These are phyloP conservation scores for Acanthococcus lagerstroemiae DNA, from an alignment of 2,888 invertebrate genomes.

Conservation along the genomic window DNA sequence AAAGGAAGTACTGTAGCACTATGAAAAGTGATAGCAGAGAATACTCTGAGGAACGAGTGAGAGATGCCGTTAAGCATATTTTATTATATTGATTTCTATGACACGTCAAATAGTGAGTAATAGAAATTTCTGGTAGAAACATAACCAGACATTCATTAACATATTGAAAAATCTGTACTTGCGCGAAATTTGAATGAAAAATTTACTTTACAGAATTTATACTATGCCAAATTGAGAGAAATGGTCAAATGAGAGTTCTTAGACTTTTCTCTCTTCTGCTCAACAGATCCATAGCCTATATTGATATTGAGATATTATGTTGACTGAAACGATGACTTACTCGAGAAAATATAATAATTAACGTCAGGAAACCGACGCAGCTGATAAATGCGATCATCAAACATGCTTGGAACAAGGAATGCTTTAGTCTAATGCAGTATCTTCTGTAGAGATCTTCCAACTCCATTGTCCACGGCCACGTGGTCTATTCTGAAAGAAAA, in stretches of 20 bases:
- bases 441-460: conserved; percentile 59
- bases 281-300: neutral
- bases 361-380: conserved; percentile 13
- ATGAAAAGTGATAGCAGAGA: no score
- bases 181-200: no score
- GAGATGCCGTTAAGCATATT: no score
- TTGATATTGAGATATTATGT: neutral
- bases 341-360: conserved; percentile 14
- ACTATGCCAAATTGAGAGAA: no score
- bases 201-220: no score
- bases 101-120: no score
- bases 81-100: no score
- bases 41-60: no score
- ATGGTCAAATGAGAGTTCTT: neutral
- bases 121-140: no score
- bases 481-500: neutral
- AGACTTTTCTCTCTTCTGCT: neutral
- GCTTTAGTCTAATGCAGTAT: conserved; percentile 61
- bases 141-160: no score
- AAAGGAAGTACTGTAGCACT: no score
- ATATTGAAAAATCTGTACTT: no score
- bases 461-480: conserved; percentile 46
- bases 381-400: conserved; percentile 40
- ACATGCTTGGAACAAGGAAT: conserved; percentile 63
- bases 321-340: conserved; percentile 12